Base-by-base conservation (phyloP, 2,113 vertebrate genomes). In the Anhinga anhinga region DNA sequence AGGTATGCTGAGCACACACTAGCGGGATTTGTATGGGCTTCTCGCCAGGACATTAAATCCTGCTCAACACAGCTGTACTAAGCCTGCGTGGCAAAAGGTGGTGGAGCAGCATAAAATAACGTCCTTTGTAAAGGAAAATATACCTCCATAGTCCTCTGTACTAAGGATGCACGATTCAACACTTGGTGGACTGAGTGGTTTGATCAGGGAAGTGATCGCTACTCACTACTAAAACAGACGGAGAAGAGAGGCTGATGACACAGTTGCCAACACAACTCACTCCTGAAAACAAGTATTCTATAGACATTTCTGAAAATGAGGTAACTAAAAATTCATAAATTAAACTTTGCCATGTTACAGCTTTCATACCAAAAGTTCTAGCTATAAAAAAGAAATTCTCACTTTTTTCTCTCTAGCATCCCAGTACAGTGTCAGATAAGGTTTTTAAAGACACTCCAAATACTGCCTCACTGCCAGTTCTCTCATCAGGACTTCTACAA, bases 381-480 rank as follows among this genome's bases (percentile, higher is more conserved):
- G 5, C 7, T 34, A 10, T 2, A 11, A 15, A 50, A 66, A 14
- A 34, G 2, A 3, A 3, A 32, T 65, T 18, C 10, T 38, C 7
- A 3, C 22, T 36, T 71, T 50, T 63, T 23, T 3, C 10, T 7
- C 34, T 29, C 69, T 11, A 14, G 25, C 27, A 49, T 13, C 36
- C 44, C 0, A 4, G 7, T 1, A 2, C 10, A 66, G 34, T 1
- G 15, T 18, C 40, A 44, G 38, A 13, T 5, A 23, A 67, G 47
- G 21, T 6, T 44, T 62, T 40, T 21, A 4, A 26, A 26, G 56
- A 3, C 36, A 4, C 30, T 58, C 40, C 47, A n/a, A 30, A 30
- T 2, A 15, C 29, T 25, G 21, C 49, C 62, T 25, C 53, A 9
- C 49, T 11, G 38, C 13, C 55, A 29, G n/a, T 2, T 38, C 62